Evolutionary conservation across 2,113 vertebrate genomes (phyloP), one percentile per base, ranked within the genome.

Genomic region (Neomonachus schauinslandi): DNA sequence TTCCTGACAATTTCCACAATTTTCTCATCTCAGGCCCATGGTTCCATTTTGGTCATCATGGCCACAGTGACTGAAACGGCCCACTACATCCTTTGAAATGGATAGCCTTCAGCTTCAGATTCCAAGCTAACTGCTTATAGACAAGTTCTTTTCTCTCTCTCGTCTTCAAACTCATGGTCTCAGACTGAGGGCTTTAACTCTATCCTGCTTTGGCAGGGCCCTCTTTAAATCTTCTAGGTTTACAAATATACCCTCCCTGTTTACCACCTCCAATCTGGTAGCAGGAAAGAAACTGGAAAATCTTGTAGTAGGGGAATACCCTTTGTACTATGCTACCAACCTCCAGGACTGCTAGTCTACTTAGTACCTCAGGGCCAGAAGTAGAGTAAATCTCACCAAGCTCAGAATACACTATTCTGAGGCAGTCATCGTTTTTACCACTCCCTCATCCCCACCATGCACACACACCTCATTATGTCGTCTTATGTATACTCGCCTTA

Each of bases 401-500:
- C 57, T 95, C 74, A 74, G 53, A 92, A 72, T 79, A 67, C 11
- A 14, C 19, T 8, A 19, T 91, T 95, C 57, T 49, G 13, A 63
- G 84, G 46, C 21, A 95, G 51, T 26, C n/a, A 18, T 82, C 67
- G 12, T 94, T 89, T 95, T 89, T 24, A 88, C 59, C 59, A 87
- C 15, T 89, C 67, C 16, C 6, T 36, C 19, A 39, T 59, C 79
- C 19, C 21, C 11, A 16, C n/a, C 57, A 33, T 14, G 21, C 16
- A 77, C 33, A 80, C n/a, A 57, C 24, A 88, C 28, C 59, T 94
- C 65, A 71, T 72, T 95, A 67, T 55, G 90, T 86, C 86, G 31
- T 55, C 80, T 61, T 36, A 19, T 14, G 39, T 83, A 83, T 55
- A 39, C 71, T 81, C 71, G 24, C n/a, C 80, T 69, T 24, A 77